Evolutionary conservation across 1,140 invertebrate species (phyloP).

Genomic region (Cyrtorhinus lividipennis): DNA sequence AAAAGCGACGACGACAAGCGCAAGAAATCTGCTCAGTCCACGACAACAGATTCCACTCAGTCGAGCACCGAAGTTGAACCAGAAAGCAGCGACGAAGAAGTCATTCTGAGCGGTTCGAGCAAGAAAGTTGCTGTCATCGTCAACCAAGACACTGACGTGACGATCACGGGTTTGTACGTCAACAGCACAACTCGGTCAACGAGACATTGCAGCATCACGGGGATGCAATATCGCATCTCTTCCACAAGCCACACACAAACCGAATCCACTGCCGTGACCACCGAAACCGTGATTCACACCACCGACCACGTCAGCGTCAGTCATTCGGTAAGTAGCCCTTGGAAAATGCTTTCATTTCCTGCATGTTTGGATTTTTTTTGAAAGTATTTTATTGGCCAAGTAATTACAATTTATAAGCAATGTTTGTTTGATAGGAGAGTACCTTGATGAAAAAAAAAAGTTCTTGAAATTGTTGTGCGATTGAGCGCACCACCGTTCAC

Average conservation of each 20-base stretch:
- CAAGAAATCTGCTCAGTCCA: conserved; percentile 14
- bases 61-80: conserved; percentile 15
- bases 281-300: conserved; percentile 34
- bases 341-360: too few relatives aligned
- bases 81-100: conserved; percentile 21
- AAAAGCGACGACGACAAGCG: conserved; percentile 31
- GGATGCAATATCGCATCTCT: conserved; percentile 66
- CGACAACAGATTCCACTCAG: conserved; percentile 4
- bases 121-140: conserved; percentile 52
- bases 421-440: neutral
- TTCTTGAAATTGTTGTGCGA: neutral
- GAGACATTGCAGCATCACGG: conserved; percentile 63
- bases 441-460: neutral
- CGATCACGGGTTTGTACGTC: conserved; percentile 66
- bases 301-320: conserved; percentile 22
- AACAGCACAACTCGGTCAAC: conserved; percentile 61
- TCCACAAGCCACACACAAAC: conserved; percentile 63
- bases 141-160: conserved; percentile 70
- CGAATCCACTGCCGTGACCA: conserved; percentile 54
- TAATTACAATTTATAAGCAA: neutral
- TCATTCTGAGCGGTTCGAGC: conserved; percentile 21
- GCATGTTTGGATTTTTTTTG: neutral
- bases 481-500: neutral
- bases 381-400: neutral
- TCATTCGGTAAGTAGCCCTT: conserved; percentile 9